These are phyloP conservation scores for Scolanthus callimorphus DNA, from an alignment of 92 coral and sea anemone genomes.

Conservation along the genomic window DNA sequence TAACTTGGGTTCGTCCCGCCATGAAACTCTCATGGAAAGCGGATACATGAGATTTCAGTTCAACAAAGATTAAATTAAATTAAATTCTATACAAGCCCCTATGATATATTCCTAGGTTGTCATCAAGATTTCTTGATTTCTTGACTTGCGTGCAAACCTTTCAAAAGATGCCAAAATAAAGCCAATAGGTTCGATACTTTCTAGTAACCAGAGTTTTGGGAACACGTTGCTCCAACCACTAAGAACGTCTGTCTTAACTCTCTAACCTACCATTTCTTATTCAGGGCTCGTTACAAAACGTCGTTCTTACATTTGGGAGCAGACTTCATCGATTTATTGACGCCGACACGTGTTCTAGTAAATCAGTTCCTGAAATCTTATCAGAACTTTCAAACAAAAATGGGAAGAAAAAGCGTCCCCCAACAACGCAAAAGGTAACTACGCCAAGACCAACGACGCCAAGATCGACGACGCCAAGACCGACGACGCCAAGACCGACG, in stretches of 20 bases:
- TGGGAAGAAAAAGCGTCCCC: background rate
- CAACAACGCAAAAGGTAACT: background rate
- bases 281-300: conserved; percentile 91
- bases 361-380: conserved; percentile 15
- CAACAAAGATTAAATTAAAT: too few species aligned
- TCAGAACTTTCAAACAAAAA: conserved; percentile 1
- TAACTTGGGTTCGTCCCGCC: too few species aligned
- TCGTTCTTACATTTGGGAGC: conserved; percentile 56
- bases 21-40: too few species aligned
- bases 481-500: background rate
- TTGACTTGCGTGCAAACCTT: too few species aligned
- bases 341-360: conserved; percentile 3
- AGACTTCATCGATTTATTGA: conserved; percentile 8
- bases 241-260: background rate
- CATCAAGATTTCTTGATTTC: too few species aligned
- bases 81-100: too few species aligned
- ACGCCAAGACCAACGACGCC: conserved; percentile 4
- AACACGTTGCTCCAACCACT: too few species aligned
- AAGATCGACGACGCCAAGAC: conserved; percentile 1
- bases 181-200: too few species aligned
- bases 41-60: too few species aligned
- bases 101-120: too few species aligned
- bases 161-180: too few species aligned
- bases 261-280: background rate
- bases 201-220: too few species aligned